Evolutionary conservation across 1,140 invertebrate species (phyloP).

Genomic region (Leptopilina clavipes): DNA sequence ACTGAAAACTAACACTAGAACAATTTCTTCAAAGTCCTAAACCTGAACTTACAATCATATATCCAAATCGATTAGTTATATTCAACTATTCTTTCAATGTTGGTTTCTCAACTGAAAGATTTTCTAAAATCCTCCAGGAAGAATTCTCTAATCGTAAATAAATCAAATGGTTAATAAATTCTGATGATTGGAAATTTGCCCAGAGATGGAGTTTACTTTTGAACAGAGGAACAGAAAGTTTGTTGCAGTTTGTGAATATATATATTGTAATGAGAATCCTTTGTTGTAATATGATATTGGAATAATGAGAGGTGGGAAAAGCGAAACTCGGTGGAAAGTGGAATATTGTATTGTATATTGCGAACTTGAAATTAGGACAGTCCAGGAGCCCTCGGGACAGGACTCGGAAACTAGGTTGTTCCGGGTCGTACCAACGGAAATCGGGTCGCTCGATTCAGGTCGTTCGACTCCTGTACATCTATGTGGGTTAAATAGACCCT

Average conservation of each 20-base stretch:
- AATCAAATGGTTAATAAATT: no score
- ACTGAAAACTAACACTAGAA: no score
- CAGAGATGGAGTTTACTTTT: no score
- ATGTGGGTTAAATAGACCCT: constrained; percentile 57
- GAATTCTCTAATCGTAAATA: no score
- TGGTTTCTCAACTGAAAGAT: no score
- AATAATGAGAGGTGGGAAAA: background rate
- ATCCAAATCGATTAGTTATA: no score
- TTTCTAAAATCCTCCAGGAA: no score
- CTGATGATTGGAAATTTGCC: no score
- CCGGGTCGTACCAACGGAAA: constrained; percentile 64
- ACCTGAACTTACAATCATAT: no score
- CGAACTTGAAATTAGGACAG: constrained; percentile 54
- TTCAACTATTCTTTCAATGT: no score
- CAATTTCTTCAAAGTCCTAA: no score
- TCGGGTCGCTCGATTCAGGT: constrained; percentile 73
- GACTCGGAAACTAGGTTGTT: constrained; percentile 58
- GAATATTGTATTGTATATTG: constrained; percentile 48
- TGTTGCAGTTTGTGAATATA: background rate
- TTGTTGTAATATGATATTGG: constrained; percentile 1
- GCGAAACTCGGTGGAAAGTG: constrained; percentile 42
- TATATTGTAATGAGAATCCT: background rate
- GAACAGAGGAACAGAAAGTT: no score
- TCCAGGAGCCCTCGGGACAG: constrained; percentile 44
- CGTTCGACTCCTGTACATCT: constrained; percentile 50